These are phyloP conservation scores for Megalops cyprinoides DNA, from an alignment of 2,797 vertebrate genomes.

Conservation along the genomic window DNA sequence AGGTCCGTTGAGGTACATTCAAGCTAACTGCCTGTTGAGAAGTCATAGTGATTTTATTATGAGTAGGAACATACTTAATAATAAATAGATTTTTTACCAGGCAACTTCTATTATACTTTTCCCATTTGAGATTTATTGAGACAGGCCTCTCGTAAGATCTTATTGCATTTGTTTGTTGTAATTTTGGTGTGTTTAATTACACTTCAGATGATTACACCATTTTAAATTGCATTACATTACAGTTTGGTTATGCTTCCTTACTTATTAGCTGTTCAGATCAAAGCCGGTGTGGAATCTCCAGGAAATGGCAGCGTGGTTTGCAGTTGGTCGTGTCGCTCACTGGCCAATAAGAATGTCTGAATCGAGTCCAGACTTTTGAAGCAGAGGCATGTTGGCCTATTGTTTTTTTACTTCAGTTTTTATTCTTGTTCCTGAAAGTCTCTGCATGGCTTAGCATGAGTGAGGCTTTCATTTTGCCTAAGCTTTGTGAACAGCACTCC, in stretches of 20 bases:
- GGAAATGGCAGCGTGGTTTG: not conserved
- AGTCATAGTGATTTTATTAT: too few species aligned
- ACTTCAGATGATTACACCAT: not conserved
- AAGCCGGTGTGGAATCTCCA: not conserved
- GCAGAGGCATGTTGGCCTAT: slow-evolving; percentile 17
- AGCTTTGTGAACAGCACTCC: slow-evolving; percentile 55
- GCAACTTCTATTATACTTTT: not conserved
- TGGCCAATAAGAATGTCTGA: slow-evolving; percentile 17
- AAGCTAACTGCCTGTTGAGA: not conserved
- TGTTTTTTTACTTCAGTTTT: slow-evolving; percentile 27
- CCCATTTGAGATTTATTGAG: not conserved
- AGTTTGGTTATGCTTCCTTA: not conserved
- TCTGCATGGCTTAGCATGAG: slow-evolving; percentile 22
- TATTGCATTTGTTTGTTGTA: not conserved
- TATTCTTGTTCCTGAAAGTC: slow-evolving; percentile 30
- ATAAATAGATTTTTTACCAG: not conserved
- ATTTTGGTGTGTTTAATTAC: not conserved
- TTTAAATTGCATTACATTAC: not conserved
- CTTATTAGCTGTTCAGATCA: not conserved
- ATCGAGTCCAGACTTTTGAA: slow-evolving; percentile 27
- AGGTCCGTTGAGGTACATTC: not conserved
- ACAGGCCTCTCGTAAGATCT: not conserved
- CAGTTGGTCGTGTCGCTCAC: not conserved
- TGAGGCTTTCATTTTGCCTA: slow-evolving; percentile 39
- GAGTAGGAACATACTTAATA: not conserved